Conservation (phyloP, 1,140 invertebrate genomes). For the Muscidifurax raptorellus region DNA sequence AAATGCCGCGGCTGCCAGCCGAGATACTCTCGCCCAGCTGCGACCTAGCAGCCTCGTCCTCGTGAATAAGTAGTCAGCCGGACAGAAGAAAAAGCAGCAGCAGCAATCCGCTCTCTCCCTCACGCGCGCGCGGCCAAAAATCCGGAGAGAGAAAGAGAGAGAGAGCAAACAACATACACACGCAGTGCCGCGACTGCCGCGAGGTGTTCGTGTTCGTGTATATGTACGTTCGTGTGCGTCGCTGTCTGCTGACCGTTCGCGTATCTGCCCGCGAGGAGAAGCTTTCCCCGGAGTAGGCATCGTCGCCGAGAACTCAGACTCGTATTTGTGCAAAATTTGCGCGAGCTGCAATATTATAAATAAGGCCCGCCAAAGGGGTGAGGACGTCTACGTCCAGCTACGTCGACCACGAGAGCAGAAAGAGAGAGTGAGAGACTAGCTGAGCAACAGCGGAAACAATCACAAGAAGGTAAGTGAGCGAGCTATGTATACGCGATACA, state of each 20-base stretch:
- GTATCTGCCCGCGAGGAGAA: neutral
- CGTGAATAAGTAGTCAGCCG: neutral
- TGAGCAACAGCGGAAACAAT: neutral
- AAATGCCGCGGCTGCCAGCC: neutral
- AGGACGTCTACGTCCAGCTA: neutral
- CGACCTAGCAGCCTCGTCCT: neutral
- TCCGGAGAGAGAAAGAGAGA: constrained; percentile 12
- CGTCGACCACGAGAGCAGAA: neutral
- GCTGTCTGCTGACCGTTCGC: neutral
- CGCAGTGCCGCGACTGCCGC: neutral
- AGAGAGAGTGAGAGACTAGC: neutral
- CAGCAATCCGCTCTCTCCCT: constrained; percentile 9
- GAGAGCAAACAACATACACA: constrained; percentile 9
- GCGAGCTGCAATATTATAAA: neutral
- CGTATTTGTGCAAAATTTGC: neutral
- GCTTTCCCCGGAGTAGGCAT: neutral
- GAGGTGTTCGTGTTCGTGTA: neutral
- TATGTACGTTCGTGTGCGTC: neutral
- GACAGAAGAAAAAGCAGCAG: constrained; percentile 7
- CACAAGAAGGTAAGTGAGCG: constrained; percentile 9
- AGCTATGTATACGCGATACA: neutral
- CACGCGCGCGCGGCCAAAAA: neutral
- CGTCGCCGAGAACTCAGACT: neutral
- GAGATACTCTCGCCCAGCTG: neutral
- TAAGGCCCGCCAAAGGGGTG: neutral